Base-by-base conservation (phyloP, 1,140 invertebrate genomes). In the Phenacoccus solenopsis region DNA sequence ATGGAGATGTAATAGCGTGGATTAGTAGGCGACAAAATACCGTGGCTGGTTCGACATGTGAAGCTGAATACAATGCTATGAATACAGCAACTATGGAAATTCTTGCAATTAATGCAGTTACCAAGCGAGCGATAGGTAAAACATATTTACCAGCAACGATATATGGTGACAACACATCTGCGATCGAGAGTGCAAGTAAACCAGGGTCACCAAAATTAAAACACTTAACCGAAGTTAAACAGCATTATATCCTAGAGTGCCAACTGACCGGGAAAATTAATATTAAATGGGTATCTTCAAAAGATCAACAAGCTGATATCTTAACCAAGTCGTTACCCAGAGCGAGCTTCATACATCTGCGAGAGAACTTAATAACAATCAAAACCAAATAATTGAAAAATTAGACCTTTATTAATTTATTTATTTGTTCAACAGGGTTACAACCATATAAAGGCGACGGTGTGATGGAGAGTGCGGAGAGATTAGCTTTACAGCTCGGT, bases 141-240 rank as follows among this genome's bases (percentile, higher is more conserved):
- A 12, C 27, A 13, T 38, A 25, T 20, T 1, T 16, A 57, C 67
- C 35, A 35, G 59, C 49, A 25, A 56, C 22, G 73, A 25, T 30
- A 69, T 73, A 72, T 61, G 74, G 71, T 71, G 76, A 78, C 69
- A 78, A 76, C 71, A 71, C 74, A 70, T 70, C 74, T 59, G 75
- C 76, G 10, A 61, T 72, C 13, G 72, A 76, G 25, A 56, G 78
- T 25, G 72, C 73, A 0, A 69, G 71, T 9, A 78, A 75, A 67
- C 69, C 70, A 1, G 70, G 73, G 0, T 13, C 68, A 30, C 71
- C 70, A 13, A 74, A 69, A 68, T 67, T 74, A 38, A 49, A 49
- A n/a, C 38, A 49, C 20, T 49, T 49, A n/a, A 49, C 38, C 2
- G 56, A 73, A 2, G 20, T n/a, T 16, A 49, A 49, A 49, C 20